Conservation (phyloP, 2,113 vertebrate species). For the Naja naja region DNA sequence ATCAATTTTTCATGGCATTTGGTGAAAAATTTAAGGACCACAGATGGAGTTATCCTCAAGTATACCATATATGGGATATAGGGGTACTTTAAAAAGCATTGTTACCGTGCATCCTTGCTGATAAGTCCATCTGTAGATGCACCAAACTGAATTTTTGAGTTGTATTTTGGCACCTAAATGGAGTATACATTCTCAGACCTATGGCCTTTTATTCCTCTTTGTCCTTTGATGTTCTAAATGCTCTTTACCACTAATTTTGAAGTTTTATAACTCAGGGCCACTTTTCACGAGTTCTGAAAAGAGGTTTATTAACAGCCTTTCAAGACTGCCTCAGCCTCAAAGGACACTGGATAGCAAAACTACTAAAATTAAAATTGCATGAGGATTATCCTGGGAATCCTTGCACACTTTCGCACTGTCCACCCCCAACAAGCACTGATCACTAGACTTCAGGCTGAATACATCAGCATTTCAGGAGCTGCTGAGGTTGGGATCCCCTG, state of each 20-base stretch:
- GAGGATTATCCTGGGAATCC: not conserved
- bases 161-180: not conserved
- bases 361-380: not conserved
- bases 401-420: not conserved
- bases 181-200: not conserved
- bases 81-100: not conserved
- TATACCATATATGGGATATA: not conserved
- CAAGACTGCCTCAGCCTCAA: not conserved
- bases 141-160: not conserved
- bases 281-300: not conserved
- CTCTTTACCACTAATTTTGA: not conserved
- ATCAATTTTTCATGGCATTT: not conserved
- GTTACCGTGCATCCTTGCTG: not conserved
- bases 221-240: not conserved
- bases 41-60: not conserved
- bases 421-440: not conserved
- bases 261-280: not conserved
- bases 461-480: not conserved
- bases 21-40: not conserved
- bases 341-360: not conserved
- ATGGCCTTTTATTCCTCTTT: not conserved
- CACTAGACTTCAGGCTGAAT: not conserved
- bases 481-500: not conserved
- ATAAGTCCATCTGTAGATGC: not conserved
- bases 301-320: not conserved